Conservation (phyloP, 2,113 vertebrate species). For the Otocyon megalotis region DNA sequence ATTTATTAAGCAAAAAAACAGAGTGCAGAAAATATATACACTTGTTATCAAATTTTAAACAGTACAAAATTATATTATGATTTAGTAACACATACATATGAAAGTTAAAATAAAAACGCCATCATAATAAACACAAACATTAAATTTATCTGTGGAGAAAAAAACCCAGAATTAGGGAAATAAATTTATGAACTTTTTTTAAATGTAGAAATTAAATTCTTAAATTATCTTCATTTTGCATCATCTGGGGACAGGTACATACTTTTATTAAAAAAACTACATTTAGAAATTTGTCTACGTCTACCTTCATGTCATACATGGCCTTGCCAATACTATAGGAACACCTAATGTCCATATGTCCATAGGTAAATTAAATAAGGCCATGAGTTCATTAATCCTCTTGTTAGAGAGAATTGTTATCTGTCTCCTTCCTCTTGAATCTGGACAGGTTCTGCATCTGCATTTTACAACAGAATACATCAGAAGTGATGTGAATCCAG, state of each 20-base stretch:
- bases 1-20: background rate
- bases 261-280: background rate
- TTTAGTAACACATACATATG: background rate
- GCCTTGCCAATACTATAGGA: background rate
- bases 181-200: background rate
- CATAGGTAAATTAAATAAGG: background rate
- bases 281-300: background rate
- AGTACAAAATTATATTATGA: background rate
- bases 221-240: constrained; percentile 15
- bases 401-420: background rate
- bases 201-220: background rate
- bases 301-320: background rate
- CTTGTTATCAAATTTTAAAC: background rate
- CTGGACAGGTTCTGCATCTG: background rate
- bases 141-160: background rate
- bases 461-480: background rate
- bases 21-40: background rate
- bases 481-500: background rate
- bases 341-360: background rate
- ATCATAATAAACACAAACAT: background rate
- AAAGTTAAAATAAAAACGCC: background rate
- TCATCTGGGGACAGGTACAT: background rate
- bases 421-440: background rate
- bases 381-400: background rate
- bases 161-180: background rate